Evolutionary conservation across 1,140 invertebrate genomes (phyloP), one percentile per base, ranked within the genome.

Genomic region (Ridgeia piscesae): DNA sequence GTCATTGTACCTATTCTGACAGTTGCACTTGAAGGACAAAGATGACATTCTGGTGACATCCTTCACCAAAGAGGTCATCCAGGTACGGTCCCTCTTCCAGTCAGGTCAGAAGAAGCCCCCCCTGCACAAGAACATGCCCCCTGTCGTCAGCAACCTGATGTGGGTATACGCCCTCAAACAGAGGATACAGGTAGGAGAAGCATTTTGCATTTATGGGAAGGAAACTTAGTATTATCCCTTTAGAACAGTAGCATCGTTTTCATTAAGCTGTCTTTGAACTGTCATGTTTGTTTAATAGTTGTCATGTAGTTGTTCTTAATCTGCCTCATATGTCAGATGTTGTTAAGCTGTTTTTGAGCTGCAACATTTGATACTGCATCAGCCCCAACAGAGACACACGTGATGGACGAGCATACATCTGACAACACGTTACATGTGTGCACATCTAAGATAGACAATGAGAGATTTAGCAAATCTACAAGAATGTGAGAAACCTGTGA

Each of bases 161-260:
- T 96, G 95, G 95, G 94, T 95, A n/a, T 93, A 94, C 91, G 95
- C 94, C 1, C 93, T 96, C 0, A 94, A 94, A 89, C 94, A 95
- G 77, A 94, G 95, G 89, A 95, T 95, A 89, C 93, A 93, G 94
- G 95, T 96, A 91, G 92, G 93, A 91, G 35, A 93, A 77, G 89
- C 50, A 92, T 17, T 58, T 35, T 91, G 91, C n/a, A 42, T 91
- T 35, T 91, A 50, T 91, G 90, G 88, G 31, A 92, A 33, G n/a
- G 33, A 77, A 77, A 21, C 58, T 21, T 77, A 77, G 27, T 33
- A 34, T 50, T 92, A 77, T 21, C 34, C n/a, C 14, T 33, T 17
- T 31, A 50, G 2, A 50, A 4, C 58, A 77, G 6, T 77, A 27
- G 58, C 58, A 50, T 50, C 8, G 48, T 50, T 50, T 8, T 50